Evolutionary conservation across 2,888 invertebrate genomes (phyloP).

Genomic region (Saturnia japonica): DNA sequence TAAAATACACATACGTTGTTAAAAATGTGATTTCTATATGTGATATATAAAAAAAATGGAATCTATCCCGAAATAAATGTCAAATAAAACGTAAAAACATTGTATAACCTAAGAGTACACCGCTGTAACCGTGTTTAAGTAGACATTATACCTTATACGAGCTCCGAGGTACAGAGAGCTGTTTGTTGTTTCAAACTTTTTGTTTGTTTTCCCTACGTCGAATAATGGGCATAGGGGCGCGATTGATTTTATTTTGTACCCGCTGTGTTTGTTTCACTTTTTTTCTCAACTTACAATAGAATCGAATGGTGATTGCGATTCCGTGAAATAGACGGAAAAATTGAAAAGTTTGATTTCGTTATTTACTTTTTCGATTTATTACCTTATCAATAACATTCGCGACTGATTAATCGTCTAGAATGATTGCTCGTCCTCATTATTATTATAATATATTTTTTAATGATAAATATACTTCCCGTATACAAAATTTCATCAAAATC

Average conservation of each 20-base stretch:
- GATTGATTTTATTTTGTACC: constrained; percentile 7
- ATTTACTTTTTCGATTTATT: constrained; percentile 1
- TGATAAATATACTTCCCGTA: no score
- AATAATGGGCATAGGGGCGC: constrained; percentile 8
- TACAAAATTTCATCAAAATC: no score
- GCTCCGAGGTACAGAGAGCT: not conserved
- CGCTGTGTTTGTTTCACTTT: not conserved
- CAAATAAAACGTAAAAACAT: not conserved
- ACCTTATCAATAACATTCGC: not conserved
- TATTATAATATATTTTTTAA: no score
- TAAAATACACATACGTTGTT: not conserved
- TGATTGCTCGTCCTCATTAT: not conserved
- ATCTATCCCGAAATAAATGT: not conserved
- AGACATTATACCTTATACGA: constrained; percentile 9
- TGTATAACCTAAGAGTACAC: not conserved
- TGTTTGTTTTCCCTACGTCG: constrained; percentile 7
- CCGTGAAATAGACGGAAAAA: not conserved
- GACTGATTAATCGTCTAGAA: not conserved
- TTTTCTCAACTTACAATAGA: constrained; percentile 2
- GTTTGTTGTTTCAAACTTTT: constrained; percentile 9
- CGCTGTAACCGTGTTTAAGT: constrained; percentile 5
- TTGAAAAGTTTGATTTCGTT: not conserved
- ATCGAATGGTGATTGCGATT: not conserved
- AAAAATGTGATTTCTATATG: not conserved
- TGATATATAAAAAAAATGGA: not conserved